phyloP scores from a whole-genome alignment of 2,888 invertebrate genomes.

The Andrena haemorrhoa region DNA sequence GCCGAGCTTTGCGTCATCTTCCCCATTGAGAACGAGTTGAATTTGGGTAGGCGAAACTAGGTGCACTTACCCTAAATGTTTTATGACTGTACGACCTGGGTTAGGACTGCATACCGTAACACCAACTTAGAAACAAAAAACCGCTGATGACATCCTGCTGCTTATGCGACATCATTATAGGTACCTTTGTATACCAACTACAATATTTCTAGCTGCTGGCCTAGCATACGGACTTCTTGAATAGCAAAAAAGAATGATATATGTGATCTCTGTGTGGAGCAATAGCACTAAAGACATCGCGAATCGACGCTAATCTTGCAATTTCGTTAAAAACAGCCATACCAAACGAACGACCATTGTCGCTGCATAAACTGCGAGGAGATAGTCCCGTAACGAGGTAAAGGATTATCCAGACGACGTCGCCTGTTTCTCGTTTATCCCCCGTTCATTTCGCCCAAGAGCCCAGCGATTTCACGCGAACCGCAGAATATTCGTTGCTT shows the following conservation, averaged over 20 bases:
- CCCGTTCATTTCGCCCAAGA: conserved; percentile 37
- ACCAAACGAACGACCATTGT: conserved; percentile 19
- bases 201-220: too few relatives aligned
- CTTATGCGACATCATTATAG: too few relatives aligned
- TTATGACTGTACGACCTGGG: too few relatives aligned
- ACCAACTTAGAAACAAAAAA: too few relatives aligned
- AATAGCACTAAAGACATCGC: conserved; percentile 6
- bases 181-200: too few relatives aligned
- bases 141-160: too few relatives aligned
- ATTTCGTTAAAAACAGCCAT: conserved; percentile 57
- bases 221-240: too few relatives aligned
- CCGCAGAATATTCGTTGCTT: conserved; percentile 34
- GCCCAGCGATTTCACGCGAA: conserved; percentile 15
- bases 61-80: too few relatives aligned
- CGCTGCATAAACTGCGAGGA: conserved; percentile 47
- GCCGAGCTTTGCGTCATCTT: too few relatives aligned
- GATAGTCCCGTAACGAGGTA: conserved; percentile 58
- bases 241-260: not conserved
- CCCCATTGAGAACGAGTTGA: too few relatives aligned
- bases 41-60: too few relatives aligned
- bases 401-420: conserved; percentile 51
- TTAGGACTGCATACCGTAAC: too few relatives aligned
- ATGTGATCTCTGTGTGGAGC: not conserved
- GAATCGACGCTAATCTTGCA: conserved; percentile 50
- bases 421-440: conserved; percentile 47